Evolutionary conservation across 1,140 invertebrate species (phyloP).

Genomic region (Sitobion miscanthi): DNA sequence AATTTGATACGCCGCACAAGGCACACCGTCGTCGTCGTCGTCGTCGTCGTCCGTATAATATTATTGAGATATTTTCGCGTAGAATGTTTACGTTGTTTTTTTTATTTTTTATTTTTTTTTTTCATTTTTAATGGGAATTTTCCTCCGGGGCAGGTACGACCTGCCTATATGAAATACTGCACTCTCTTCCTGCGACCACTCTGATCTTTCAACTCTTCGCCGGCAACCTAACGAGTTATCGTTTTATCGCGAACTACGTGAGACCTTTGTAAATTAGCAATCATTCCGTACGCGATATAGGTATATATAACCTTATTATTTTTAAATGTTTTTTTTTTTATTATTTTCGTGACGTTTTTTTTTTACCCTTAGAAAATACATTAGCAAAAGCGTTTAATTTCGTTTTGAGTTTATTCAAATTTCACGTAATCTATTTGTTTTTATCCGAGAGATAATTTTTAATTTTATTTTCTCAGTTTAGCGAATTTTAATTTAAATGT

Average conservation of each 20-base stretch:
- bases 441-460: not conserved
- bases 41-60: not conserved
- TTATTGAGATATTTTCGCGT: conserved; percentile 31
- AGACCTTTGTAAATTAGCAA: not conserved
- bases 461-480: not conserved
- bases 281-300: not conserved
- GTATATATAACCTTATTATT: not conserved
- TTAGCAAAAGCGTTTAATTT: not conserved
- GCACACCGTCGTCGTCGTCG: not conserved
- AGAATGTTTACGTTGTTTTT: not conserved
- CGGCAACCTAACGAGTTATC: not conserved
- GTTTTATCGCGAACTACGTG: not conserved
- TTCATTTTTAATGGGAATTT: not conserved
- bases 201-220: not conserved
- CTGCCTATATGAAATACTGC: not conserved
- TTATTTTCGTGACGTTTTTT: too few relatives aligned
- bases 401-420: not conserved
- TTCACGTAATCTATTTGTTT: not conserved
- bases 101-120: not conserved
- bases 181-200: not conserved
- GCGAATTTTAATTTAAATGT: not conserved
- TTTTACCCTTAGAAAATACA: not conserved
- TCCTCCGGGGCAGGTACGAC: not conserved
- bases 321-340: not conserved
- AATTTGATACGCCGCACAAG: not conserved